Percentiles rank a stretch among this genome's conserved stretches.
Conservation (phyloP, 2,888 invertebrate genomes). For the Xylocampa areola region DNA sequence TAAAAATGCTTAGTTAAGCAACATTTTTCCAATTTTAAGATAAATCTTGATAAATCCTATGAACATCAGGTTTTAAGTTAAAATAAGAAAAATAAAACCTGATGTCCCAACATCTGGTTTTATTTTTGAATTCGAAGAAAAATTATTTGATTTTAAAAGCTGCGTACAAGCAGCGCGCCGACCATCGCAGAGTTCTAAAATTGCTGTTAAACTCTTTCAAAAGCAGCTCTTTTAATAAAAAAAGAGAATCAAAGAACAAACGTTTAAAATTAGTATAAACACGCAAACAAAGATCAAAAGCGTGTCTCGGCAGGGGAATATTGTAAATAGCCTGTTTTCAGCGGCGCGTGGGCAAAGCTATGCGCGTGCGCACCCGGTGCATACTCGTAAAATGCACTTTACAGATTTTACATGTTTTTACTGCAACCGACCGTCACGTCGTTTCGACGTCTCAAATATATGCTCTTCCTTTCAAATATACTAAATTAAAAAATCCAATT, state of each 20-base stretch:
- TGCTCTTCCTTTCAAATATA: too few species aligned
- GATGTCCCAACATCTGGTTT: neutral
- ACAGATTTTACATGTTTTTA: slow-evolving; percentile 51
- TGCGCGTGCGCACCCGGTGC: slow-evolving; percentile 60
- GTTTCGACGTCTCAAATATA: too few species aligned
- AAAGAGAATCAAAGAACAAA: slow-evolving; percentile 44
- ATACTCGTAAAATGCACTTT: slow-evolving; percentile 63
- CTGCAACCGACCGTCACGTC: slow-evolving; percentile 19
- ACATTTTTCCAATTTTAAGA: too few species aligned
- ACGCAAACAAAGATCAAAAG: slow-evolving; percentile 57
- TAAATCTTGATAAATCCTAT: too few species aligned
- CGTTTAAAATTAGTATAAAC: slow-evolving; percentile 58
- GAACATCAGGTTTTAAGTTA: too few species aligned
- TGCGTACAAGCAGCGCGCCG: slow-evolving; percentile 10
- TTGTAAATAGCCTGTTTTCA: slow-evolving; percentile 65
- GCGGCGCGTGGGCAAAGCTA: slow-evolving; percentile 49
- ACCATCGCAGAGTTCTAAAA: slow-evolving; percentile 52
- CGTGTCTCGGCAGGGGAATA: slow-evolving; percentile 64
- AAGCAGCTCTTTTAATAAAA: slow-evolving; percentile 15
- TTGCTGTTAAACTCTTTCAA: slow-evolving; percentile 8
- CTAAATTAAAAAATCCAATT: too few species aligned
- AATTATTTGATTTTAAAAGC: neutral
- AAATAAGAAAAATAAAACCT: too few species aligned
- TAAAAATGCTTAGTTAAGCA: too few species aligned
- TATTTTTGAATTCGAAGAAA: neutral